phyloP scores from a whole-genome alignment of 2,797 vertebrate species.

The Hafferia zeledoni region DNA sequence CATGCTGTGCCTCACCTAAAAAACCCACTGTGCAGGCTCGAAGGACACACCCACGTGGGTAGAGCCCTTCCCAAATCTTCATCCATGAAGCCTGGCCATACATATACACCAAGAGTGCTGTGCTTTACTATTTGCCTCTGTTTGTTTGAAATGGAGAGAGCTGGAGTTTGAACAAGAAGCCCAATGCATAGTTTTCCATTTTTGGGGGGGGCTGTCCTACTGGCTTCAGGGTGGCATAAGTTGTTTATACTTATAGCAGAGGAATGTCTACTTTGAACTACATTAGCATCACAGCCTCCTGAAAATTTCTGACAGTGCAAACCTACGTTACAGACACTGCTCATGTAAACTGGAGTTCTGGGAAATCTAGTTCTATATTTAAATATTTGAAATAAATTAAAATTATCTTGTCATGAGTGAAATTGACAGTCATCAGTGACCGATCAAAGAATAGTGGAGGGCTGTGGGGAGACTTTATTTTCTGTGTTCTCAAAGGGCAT shows the following conservation, averaged over 20 bases:
- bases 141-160: not conserved
- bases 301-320: not conserved
- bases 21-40: too few species aligned
- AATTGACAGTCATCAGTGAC: not conserved
- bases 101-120: not conserved
- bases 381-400: not conserved
- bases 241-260: fast-evolving
- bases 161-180: not conserved
- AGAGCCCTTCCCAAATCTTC: too few species aligned
- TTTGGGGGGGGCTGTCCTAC: not conserved
- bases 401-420: not conserved
- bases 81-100: too few species aligned
- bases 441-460: not conserved
- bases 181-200: not conserved
- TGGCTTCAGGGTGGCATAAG: not conserved
- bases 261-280: not conserved
- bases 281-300: not conserved
- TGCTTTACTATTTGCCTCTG: not conserved
- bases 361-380: not conserved
- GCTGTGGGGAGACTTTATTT: not conserved
- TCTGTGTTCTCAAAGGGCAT: not conserved
- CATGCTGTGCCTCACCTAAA: too few species aligned
- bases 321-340: not conserved
- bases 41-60: too few species aligned
- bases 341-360: not conserved